phyloP scores from a whole-genome alignment of 2,888 invertebrate species.

The Spisula subtruncata region DNA sequence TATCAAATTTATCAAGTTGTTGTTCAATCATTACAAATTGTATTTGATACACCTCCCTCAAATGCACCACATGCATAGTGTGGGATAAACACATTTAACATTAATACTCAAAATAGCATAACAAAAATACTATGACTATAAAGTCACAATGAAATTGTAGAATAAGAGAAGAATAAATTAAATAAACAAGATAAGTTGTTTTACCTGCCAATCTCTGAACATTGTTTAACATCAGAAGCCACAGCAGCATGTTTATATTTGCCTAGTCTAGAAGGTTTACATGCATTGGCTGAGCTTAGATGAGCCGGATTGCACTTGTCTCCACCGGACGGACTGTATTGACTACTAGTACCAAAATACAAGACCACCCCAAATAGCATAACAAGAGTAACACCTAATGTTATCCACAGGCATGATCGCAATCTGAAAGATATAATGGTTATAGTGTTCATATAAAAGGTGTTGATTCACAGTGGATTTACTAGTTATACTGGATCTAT shows the following conservation, averaged over 20 bases:
- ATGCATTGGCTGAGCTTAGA: not conserved
- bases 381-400: constrained; percentile 61
- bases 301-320: not conserved
- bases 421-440: constrained; percentile 61
- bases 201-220: constrained; percentile 83
- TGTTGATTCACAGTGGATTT: too few relatives aligned
- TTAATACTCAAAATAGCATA: too few relatives aligned
- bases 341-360: constrained; percentile 66
- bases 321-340: not conserved
- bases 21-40: too few relatives aligned
- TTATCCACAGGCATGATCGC: constrained; percentile 64
- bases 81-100: too few relatives aligned
- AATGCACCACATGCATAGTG: too few relatives aligned
- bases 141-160: not conserved
- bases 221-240: constrained; percentile 79
- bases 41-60: too few relatives aligned
- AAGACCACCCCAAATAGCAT: constrained; percentile 67
- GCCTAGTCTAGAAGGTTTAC: constrained; percentile 54
- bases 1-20: too few relatives aligned
- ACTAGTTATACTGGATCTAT: too few relatives aligned
- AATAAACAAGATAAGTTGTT: not conserved
- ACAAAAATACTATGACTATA: too few relatives aligned
- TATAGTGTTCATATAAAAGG: too few relatives aligned
- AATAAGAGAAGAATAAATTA: not conserved
- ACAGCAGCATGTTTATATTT: constrained; percentile 81